A percentile compares a stretch with the other conserved stretches of the same genome.
phyloP scores from a whole-genome alignment of 2,113 vertebrate genomes.

The Hipposideros armiger region DNA sequence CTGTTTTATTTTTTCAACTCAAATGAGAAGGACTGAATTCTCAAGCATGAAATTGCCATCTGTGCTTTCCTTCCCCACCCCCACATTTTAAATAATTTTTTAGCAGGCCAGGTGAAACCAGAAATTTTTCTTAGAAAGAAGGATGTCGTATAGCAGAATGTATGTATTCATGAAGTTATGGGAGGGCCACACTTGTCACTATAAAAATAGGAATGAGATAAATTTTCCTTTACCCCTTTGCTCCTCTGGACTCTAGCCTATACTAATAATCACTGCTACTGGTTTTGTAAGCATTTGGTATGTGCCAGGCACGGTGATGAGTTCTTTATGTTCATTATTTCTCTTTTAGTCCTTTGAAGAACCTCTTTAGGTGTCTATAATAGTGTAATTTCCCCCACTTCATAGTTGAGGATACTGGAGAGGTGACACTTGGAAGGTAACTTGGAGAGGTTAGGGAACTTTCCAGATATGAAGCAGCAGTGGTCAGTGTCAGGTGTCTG shows the following conservation, averaged over 20 bases:
- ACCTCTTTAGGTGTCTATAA: not conserved
- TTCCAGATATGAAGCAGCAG: not conserved
- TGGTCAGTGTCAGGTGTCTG: not conserved
- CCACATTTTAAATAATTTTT: constrained; percentile 56
- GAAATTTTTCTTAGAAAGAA: constrained; percentile 61
- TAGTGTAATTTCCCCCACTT: not conserved
- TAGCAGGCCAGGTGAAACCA: constrained; percentile 68
- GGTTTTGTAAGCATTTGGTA: constrained; percentile 20
- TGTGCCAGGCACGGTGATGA: not conserved
- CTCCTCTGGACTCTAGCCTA: not conserved
- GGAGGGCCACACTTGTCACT: not conserved
- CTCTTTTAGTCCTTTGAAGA: not conserved
- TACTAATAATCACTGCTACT: not conserved
- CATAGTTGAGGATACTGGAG: not conserved
- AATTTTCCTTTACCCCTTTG: not conserved
- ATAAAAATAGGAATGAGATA: constrained; percentile 2
- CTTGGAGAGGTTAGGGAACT: constrained; percentile 37
- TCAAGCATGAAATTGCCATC: constrained; percentile 75
- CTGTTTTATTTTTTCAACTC: constrained; percentile 64
- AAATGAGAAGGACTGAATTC: constrained; percentile 59
- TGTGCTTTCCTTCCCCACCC: constrained; percentile 33
- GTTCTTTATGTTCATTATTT: not conserved
- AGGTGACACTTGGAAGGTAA: too few relatives aligned
- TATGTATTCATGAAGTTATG: constrained; percentile 2
- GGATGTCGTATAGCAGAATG: constrained; percentile 35